Evolutionary conservation across 2,797 vertebrate genomes (phyloP), one percentile per base, ranked within the genome.

Genomic region (Diceros bicornis): DNA sequence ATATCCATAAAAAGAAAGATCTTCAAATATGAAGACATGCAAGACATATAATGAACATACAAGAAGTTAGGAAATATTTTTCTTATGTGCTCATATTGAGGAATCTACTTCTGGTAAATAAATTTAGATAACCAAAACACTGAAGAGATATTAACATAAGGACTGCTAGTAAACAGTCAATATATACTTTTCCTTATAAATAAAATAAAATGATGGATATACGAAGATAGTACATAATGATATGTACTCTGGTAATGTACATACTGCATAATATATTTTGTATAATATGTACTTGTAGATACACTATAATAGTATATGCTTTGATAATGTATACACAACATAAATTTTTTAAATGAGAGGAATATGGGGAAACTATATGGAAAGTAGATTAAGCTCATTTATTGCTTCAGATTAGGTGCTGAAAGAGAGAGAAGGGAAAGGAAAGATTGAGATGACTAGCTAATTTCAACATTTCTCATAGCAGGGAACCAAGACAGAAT

Each of bases 391-490:
- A 44, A 72, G 16, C 21, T 91, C 41, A 86, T 3, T n/a, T 61
- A 23, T 44, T 86, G 20, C 8, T 84, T 50, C n/a, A 50, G 18
- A 68, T 52, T 41, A 68, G 7, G 13, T 57, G 0, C 18, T 74
- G 27, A 52, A 92, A 66, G 34, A 50, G 10, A 88, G 25, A 2
- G 7, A 88, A 52, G 25, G 27, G 1, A 81, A 87, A 74, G 47
- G 57, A 64, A 81, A 82, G 32, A 34, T 25, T 72, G 11, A 82
- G 37, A 32, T 66, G 64, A 50, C 20, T 37, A 77, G 11, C 13
- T 95, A 75, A 82, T 74, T 88, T 82, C 50, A 92, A 17, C 47
- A 64, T 86, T 87, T 17, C 25, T 88, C 37, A 81, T 37, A 59
- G 14, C 34, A 55, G 12, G 13, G 17, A 64, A 47, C 32, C 29